Conservation (phyloP, 2,797 vertebrate genomes). For the Sibirionetta formosa region DNA sequence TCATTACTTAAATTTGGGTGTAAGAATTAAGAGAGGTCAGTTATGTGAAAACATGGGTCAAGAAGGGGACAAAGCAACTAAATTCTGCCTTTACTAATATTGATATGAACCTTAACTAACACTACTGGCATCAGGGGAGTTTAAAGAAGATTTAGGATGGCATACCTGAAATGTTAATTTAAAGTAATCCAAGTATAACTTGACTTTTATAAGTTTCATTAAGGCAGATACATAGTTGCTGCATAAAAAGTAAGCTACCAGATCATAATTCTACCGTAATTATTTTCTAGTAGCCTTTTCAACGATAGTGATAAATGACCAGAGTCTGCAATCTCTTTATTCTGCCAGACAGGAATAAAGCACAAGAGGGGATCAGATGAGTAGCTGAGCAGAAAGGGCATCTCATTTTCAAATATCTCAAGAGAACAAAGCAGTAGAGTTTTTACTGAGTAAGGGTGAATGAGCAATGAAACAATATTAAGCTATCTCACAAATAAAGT, state of each 20-base stretch:
- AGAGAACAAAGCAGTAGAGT: background rate
- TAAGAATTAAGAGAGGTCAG: conserved; percentile 3
- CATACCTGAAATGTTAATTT: background rate
- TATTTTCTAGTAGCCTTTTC: conserved; percentile 16
- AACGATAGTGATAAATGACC: background rate
- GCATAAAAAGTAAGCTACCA: background rate
- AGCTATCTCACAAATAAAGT: background rate
- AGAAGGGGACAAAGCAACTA: background rate
- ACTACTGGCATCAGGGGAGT: background rate
- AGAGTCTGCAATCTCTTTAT: background rate
- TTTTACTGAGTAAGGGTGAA: background rate
- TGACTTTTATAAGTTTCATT: background rate
- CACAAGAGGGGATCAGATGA: background rate
- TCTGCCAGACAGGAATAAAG: background rate
- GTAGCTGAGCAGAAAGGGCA: background rate
- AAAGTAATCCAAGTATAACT: background rate
- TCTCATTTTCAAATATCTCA: background rate
- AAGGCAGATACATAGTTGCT: background rate
- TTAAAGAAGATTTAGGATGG: background rate
- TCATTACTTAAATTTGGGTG: conserved; percentile 46
- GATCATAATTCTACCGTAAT: background rate
- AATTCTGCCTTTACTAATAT: background rate
- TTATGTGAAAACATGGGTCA: background rate
- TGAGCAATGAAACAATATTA: background rate
- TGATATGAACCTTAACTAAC: background rate